Evolutionary conservation across 2,113 vertebrate species (phyloP).

Genomic region (Pagrus major): DNA sequence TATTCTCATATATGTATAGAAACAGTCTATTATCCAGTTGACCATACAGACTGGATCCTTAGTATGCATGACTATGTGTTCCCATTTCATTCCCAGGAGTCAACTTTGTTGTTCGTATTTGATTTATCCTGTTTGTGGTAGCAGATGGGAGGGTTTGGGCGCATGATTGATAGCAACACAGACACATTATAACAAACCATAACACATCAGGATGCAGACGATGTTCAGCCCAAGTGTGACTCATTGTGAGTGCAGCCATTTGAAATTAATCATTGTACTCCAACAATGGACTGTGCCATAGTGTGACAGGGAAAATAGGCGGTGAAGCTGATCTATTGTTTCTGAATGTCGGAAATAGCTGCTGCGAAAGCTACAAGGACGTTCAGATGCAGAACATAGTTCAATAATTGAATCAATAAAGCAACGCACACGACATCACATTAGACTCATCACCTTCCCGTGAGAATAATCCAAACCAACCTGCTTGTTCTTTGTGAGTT

Average conservation of each 20-base stretch:
- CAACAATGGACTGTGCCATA: background rate
- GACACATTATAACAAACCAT: background rate
- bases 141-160: background rate
- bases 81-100: background rate
- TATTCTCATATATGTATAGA: background rate
- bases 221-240: constrained; percentile 17
- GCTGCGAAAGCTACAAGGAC: background rate
- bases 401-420: background rate
- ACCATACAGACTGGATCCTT: background rate
- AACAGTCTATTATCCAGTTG: background rate
- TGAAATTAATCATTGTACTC: background rate
- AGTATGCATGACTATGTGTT: background rate
- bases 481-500: background rate
- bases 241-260: constrained; percentile 1
- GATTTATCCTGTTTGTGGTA: background rate
- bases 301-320: background rate
- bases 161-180: background rate
- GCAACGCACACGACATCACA: background rate
- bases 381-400: background rate
- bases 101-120: background rate
- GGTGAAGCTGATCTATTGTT: background rate
- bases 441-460: background rate
- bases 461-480: background rate
- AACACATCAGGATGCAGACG: background rate
- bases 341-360: background rate